Evolutionary conservation across 2,888 invertebrate species (phyloP), one percentile per base, ranked within the genome.

Genomic region (Nymphalis polychloros): DNA sequence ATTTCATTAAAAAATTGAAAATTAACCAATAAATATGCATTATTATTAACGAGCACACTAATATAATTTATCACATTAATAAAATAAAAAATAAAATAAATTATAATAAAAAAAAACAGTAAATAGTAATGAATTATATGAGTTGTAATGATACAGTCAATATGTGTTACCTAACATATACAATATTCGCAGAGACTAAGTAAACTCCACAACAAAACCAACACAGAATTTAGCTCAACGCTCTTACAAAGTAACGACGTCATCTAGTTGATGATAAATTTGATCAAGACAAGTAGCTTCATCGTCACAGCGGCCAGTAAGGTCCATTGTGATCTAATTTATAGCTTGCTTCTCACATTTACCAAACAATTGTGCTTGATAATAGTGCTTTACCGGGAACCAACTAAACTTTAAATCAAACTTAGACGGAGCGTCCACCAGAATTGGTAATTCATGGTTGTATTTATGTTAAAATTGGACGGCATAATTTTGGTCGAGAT

Each of bases 251-350:
- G 23, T 52, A 52, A 27, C 52, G 20, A 52, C 52, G 27, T 16
- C 52, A n/a, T 55, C 55, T 31, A 55, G 55, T 55, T 35, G n/a
- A 55, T 55, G 55, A 55, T 35, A 55, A 55, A 31, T 35, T 55
- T 55, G 55, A 55, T 35, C 55, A 55, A 55, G 55, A 55, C 31
- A 31, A 55, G 55, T 31, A 55, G 55, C 17, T n/a, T 27, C 52
- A 52, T 52, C 52, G 50, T 50, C 50, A 50, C 50, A 27, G 53
- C 23, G 53, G 53, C 23, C 53, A 53, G n/a, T 27, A 27, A 53
- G 53, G 53, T 53, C 50, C 50, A 50, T 50, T 53, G 53, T 53
- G 13, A 53, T 27, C 53, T 53, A 53, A 53, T 27, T 53, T 53
- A 53, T 53, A 53, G 53, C 53, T 27, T 13, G 53, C 27, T 53